These are phyloP conservation scores for Erithacus rubecula DNA, from an alignment of 2,797 vertebrate species.

Conservation along the genomic window DNA sequence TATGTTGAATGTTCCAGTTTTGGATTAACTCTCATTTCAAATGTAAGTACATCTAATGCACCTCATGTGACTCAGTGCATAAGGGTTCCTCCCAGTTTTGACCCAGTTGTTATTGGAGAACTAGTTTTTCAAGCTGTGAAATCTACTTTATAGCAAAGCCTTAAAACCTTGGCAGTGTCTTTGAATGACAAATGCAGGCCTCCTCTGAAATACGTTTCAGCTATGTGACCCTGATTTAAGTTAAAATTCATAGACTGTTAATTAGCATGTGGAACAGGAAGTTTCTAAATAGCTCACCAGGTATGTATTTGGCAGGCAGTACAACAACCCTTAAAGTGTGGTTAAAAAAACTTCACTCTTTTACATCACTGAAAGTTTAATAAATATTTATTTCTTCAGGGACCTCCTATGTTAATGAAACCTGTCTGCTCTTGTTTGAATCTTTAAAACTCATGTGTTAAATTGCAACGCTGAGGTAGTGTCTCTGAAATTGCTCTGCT, in stretches of 20 bases:
- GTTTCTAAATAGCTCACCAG: constrained; percentile 69
- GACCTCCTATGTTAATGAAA: constrained; percentile 64
- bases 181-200: constrained; percentile 56
- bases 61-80: constrained; percentile 18
- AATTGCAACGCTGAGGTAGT: not conserved
- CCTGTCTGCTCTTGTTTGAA: constrained; percentile 60
- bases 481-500: constrained; percentile 13
- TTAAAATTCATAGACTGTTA: constrained; percentile 73
- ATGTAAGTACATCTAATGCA: not conserved
- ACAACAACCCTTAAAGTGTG: constrained; percentile 41
- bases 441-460: constrained; percentile 44
- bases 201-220: constrained; percentile 3
- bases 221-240: constrained; percentile 56
- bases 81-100: constrained; percentile 6
- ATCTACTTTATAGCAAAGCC: not conserved
- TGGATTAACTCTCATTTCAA: constrained; percentile 33
- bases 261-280: constrained; percentile 72
- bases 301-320: constrained; percentile 48
- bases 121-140: constrained; percentile 31
- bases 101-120: constrained; percentile 10
- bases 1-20: not conserved
- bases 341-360: not conserved
- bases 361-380: constrained; percentile 63
- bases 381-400: constrained; percentile 66
- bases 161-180: constrained; percentile 56